Evolutionary conservation across 2,888 invertebrate species (phyloP), one percentile per base, ranked within the genome.

Genomic region (Apamea crenata): DNA sequence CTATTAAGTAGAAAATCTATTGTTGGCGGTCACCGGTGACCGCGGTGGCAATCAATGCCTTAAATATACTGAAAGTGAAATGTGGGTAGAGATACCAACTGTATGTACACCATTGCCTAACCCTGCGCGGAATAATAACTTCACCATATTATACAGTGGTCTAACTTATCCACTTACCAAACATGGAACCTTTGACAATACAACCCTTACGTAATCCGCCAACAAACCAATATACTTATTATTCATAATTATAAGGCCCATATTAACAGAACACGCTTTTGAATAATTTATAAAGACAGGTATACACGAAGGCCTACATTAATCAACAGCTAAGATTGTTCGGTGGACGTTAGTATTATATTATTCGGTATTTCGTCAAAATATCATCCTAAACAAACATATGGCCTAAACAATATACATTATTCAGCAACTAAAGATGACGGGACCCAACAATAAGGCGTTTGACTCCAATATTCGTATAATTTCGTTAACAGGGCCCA

Each of bases 341-440:
- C 85, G 83, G 86, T 87, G 87, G 84, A 89, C 85, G 85, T 86
- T 85, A 79, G 74, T 87, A 87, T 81, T 82, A 81, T 76, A 81
- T 40, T 81, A 81, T 89, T 90, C 87, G 88, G 90, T 91, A 91
- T 90, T 91, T 92, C 92, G 94, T 94, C 93, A 94, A 94, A 94
- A 94, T 94, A 94, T 93, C 91, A 94, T 94, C 95, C 95, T 95
- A 94, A 95, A 91, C 91, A 95, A 95, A 96, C 95, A 89, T 87
- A 88, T 93, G 92, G 91, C 93, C 91, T 87, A 92, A 93, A 94
- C 92, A 93, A 90, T 91, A 94, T 94, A 91, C 91, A 95, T 95
- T 93, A 95, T 95, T 95, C 94, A 94, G 88, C 88, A 91, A 90
- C 88, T 87, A 90, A 90, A 90, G 90, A 93, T 92, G 92, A 92